These are phyloP conservation scores for Oryzias sinensis DNA, from an alignment of 2,797 vertebrate genomes.

Conservation along the genomic window DNA sequence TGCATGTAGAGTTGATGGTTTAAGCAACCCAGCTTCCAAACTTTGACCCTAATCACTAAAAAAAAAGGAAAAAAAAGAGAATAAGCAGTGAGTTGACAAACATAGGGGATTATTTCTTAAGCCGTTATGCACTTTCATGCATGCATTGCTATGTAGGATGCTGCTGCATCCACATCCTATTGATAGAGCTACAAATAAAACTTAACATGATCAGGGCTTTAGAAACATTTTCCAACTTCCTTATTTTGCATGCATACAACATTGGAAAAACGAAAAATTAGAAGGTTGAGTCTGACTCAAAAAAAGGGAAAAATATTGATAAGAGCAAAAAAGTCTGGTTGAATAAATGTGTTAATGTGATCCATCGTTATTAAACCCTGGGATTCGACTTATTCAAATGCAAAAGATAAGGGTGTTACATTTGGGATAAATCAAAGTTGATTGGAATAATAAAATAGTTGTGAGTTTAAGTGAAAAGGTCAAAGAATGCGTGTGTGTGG, in stretches of 20 bases:
- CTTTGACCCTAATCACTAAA: too few species aligned
- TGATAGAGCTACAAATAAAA: neutral
- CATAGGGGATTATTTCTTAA: conserved; percentile 12
- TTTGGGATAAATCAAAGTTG: conserved; percentile 41
- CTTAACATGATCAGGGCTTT: conserved; percentile 4
- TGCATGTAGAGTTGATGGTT: conserved; percentile 42
- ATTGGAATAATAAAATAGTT: conserved; percentile 2
- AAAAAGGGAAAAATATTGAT: too few species aligned
- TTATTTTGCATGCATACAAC: too few species aligned
- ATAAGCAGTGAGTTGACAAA: conserved; percentile 37
- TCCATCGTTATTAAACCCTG: conserved; percentile 32
- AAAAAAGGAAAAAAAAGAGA: conserved; percentile 32
- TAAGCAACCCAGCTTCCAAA: conserved; percentile 20
- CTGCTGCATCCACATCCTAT: neutral
- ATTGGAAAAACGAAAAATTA: too few species aligned
- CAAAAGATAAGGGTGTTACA: conserved; percentile 22
- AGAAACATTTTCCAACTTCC: neutral
- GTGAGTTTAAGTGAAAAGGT: neutral
- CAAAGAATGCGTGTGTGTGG: neutral
- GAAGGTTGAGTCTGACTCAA: too few species aligned
- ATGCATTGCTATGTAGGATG: neutral
- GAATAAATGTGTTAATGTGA: conserved; percentile 30
- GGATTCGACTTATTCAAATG: conserved; percentile 24
- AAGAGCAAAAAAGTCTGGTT: neutral
- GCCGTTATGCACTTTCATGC: conserved; percentile 20